These are phyloP conservation scores for Poecilobothrus nobilitatus DNA, from an alignment of 2,888 invertebrate genomes.

Conservation along the genomic window DNA sequence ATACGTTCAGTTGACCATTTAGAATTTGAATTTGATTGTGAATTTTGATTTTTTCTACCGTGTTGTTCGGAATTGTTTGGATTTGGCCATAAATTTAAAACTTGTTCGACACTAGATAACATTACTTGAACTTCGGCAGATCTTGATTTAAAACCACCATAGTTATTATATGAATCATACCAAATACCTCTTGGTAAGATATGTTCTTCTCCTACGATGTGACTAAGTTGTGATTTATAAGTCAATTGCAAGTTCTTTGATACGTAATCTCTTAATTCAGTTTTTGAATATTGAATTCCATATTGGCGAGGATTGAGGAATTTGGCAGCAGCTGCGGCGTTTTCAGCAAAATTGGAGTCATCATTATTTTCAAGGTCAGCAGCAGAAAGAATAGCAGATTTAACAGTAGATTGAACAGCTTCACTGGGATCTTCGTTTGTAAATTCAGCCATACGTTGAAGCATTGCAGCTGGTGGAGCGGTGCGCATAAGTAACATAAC, in stretches of 20 bases:
- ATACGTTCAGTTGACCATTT: slow-evolving; percentile 20
- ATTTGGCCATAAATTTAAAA: slow-evolving; percentile 30
- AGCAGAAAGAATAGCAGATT: slow-evolving; percentile 52
- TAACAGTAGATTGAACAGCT: slow-evolving; percentile 58
- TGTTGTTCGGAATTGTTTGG: slow-evolving; percentile 28
- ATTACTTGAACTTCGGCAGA: slow-evolving; percentile 30
- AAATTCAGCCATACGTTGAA: slow-evolving; percentile 61
- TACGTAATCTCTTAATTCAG: slow-evolving; percentile 41
- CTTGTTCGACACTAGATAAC: slow-evolving; percentile 44
- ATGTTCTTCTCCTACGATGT: slow-evolving; percentile 52
- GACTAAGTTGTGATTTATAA: slow-evolving; percentile 41
- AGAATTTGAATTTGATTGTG: background rate
- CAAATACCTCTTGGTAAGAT: slow-evolving; percentile 46
- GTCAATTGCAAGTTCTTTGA: slow-evolving; percentile 43
- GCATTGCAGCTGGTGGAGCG: slow-evolving; percentile 53
- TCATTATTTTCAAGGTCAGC: slow-evolving; percentile 46
- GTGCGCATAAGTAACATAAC: slow-evolving; percentile 53
- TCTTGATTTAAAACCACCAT: slow-evolving; percentile 38
- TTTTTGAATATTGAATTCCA: slow-evolving; percentile 48
- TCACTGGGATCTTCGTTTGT: slow-evolving; percentile 55
- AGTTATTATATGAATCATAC: slow-evolving; percentile 29
- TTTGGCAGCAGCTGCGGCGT: slow-evolving; percentile 46
- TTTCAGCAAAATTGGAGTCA: slow-evolving; percentile 43
- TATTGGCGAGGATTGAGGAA: slow-evolving; percentile 43
- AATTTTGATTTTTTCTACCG: slow-evolving; percentile 19